phyloP scores from a whole-genome alignment of 2,888 invertebrate genomes.

The Cotesia congregata region DNA sequence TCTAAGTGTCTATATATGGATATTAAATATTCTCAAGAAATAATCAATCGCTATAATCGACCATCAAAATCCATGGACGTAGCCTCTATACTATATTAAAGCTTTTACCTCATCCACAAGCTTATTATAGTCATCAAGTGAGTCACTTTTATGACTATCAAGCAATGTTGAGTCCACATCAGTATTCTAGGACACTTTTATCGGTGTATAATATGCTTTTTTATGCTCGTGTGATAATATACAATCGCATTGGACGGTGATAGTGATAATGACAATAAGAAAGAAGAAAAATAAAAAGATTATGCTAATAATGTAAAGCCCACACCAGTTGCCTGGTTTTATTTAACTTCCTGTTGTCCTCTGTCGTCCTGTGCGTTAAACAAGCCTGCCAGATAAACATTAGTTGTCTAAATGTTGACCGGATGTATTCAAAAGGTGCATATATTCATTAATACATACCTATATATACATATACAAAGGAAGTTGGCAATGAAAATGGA shows the following conservation, averaged over 20 bases:
- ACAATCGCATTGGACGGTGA: not conserved
- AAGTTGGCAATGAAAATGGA: slow-evolving; percentile 1
- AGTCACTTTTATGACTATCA: not conserved
- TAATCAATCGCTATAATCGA: not conserved
- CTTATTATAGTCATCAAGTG: not conserved
- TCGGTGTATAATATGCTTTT: not conserved
- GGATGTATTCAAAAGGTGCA: slow-evolving; percentile 21
- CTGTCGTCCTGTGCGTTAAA: not conserved
- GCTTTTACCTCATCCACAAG: not conserved
- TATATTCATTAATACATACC: not conserved
- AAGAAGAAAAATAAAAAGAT: not conserved
- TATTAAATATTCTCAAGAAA: not conserved
- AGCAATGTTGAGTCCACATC: not conserved
- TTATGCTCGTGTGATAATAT: not conserved
- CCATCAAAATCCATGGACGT: not conserved
- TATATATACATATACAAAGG: not conserved
- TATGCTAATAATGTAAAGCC: not conserved
- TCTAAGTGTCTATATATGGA: not conserved
- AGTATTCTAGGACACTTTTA: not conserved
- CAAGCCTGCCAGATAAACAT: not conserved
- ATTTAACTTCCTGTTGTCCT: slow-evolving; percentile 1
- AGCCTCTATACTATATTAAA: not conserved
- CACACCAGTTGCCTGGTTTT: not conserved
- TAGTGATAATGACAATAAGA: not conserved
- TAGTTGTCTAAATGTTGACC: slow-evolving; percentile 28